A percentile compares a stretch with the other conserved stretches of the same genome.
phyloP scores from a whole-genome alignment of 23 tunicate genomes.

The Trididemnum clinides region DNA sequence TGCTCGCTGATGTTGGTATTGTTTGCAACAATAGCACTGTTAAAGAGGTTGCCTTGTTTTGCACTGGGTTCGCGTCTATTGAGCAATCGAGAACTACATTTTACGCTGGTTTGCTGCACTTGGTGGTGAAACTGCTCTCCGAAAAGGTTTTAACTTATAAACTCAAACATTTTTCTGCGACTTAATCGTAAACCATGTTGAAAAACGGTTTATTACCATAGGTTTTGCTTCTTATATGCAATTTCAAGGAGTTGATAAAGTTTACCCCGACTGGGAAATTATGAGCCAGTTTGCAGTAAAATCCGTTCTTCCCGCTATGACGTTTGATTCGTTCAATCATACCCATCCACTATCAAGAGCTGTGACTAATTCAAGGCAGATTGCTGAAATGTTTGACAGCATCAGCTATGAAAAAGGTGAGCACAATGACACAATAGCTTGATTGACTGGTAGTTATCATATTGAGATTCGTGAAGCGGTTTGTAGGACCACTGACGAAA shows the following conservation, averaged over 20 bases:
- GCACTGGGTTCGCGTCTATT: no score
- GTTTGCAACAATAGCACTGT: no score
- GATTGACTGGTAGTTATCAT: no score
- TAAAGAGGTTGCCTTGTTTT: no score
- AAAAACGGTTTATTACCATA: not conserved
- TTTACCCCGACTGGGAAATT: constrained; percentile 61
- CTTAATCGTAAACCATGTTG: not conserved
- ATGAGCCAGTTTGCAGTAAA: constrained; percentile 31
- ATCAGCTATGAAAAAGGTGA: constrained; percentile 84
- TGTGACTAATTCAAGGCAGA: constrained; percentile 45
- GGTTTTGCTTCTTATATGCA: constrained; percentile 92
- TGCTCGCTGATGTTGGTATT: no score
- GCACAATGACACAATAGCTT: no score
- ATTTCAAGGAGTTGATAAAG: constrained; percentile 38
- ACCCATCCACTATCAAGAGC: constrained; percentile 76
- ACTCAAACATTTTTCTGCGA: not conserved
- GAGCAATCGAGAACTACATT: no score
- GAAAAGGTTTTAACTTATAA: no score
- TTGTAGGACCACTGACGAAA: no score
- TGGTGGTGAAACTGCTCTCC: no score
- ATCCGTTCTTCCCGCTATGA: constrained; percentile 46
- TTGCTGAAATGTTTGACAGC: constrained; percentile 70
- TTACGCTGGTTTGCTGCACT: no score
- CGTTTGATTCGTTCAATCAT: constrained; percentile 40
- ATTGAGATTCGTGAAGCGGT: no score